phyloP scores from a whole-genome alignment of 2,888 invertebrate genomes.

The Gandaritis pyraliata region DNA sequence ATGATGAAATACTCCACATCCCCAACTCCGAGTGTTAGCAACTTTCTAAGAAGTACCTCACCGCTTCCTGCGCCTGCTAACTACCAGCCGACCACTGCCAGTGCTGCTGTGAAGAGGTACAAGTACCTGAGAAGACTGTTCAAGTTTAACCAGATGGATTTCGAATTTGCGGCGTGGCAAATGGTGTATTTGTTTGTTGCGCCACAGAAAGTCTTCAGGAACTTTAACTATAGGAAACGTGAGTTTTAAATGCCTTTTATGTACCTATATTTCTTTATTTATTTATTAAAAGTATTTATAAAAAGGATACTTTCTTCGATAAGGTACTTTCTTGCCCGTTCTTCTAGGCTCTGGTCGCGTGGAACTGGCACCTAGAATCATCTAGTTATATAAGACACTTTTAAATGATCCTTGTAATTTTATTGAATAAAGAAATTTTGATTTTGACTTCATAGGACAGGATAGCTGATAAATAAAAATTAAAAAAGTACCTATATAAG shows the following conservation, averaged over 20 bases:
- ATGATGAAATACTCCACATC: conserved; percentile 87
- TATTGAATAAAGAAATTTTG: no score
- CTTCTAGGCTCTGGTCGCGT: no score
- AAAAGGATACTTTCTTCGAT: no score
- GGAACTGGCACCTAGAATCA: no score
- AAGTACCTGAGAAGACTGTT: conserved; percentile 93
- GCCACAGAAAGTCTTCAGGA: conserved; percentile 98
- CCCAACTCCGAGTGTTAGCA: conserved; percentile 76
- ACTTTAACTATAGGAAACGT: conserved; percentile 99
- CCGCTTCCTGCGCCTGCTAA: conserved; percentile 89
- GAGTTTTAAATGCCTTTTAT: conserved; percentile 75
- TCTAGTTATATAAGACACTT: no score
- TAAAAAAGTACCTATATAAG: no score
- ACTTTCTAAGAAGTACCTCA: conserved; percentile 84
- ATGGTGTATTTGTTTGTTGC: conserved; percentile 97
- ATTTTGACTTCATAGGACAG: no score
- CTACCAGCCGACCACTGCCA: conserved; percentile 87
- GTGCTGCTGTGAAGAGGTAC: conserved; percentile 94
- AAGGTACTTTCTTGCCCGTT: no score
- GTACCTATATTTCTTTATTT: no score
- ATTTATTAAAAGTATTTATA: no score
- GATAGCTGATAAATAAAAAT: no score
- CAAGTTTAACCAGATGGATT: conserved; percentile 99
- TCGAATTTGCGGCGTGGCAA: conserved; percentile 99
- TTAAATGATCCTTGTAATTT: no score